These are phyloP conservation scores for Drosophila formosana DNA, from an alignment of 2,888 invertebrate genomes.

Conservation along the genomic window DNA sequence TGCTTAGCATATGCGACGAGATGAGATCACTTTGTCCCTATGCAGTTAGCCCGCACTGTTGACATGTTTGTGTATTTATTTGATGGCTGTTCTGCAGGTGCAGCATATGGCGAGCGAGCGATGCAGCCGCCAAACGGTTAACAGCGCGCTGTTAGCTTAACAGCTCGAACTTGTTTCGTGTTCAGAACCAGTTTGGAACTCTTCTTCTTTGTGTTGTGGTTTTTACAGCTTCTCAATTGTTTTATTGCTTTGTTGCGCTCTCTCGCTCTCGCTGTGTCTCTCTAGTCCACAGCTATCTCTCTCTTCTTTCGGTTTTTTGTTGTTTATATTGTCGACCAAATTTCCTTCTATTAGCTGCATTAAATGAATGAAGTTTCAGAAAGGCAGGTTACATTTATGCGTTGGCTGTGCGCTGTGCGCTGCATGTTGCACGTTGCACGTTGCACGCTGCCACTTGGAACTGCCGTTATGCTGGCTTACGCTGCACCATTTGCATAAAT, in stretches of 20 bases:
- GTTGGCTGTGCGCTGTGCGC: conserved; percentile 44
- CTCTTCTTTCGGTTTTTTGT: conserved; percentile 18
- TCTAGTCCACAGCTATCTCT: too few species aligned
- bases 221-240: conserved; percentile 68
- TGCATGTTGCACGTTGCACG: conserved; percentile 28
- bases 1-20: neutral
- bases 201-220: conserved; percentile 55
- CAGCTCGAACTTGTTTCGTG: conserved; percentile 65
- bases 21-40: conserved; percentile 18
- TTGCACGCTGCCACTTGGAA: conserved; percentile 14
- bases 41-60: conserved; percentile 28
- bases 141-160: conserved; percentile 59
- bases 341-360: conserved; percentile 54
- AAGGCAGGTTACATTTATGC: conserved; percentile 73
- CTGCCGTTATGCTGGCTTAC: conserved; percentile 36
- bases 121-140: conserved; percentile 55
- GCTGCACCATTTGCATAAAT: conserved; percentile 67
- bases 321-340: conserved; percentile 47
- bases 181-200: conserved; percentile 63
- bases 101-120: conserved; percentile 51
- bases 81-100: conserved; percentile 67
- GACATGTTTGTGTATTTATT: conserved; percentile 51
- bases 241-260: conserved; percentile 50
- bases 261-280: conserved; percentile 14
- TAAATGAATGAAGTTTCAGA: conserved; percentile 77